Base-by-base conservation (phyloP, 2,797 vertebrate species). In the Urophycis tenuis region DNA sequence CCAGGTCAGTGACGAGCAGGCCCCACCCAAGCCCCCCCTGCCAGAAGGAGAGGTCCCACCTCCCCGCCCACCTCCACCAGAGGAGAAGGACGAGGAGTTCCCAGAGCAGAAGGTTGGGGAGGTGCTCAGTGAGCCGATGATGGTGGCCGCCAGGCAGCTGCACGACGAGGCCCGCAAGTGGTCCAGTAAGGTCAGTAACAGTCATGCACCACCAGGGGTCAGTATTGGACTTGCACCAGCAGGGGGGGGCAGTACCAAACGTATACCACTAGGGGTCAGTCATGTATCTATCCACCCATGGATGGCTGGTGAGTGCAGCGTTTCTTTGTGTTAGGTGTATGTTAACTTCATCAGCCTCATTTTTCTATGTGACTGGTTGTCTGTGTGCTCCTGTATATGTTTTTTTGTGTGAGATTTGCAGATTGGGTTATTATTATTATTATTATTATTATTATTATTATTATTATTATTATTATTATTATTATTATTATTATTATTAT, bases 61-160 rank as follows among this genome's bases (percentile, higher is more conserved):
- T 0, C 97, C 97, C 15, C 94, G 97, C 17, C 97, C 97, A 5
- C 97, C 97, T 15, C 97, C 97, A 1, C 97, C 97, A 2, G 97
- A 99, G 77, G 97, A 99, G 86, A 98, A 97, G 88, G 97, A 99
- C 45, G 97, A 99, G 78, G 97, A 99, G 84, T 99, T 99, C 90
- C 97, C 97, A 0, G 97, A 99, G 88, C 95, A 95, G 93, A 97
- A 96, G 85, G 96, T 91, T 0, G 97, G 97, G 19, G 97, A 99
- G 93, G 95, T 95, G 85, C 94, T 99, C 77, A 98, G 98, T 36
- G 96, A 99, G 89, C 96, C 96, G 75, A 99, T 99, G 95, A 99
- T 99, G 96, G 97, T 98, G 91, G 97, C 97, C 7, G 97, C 97
- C 79, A 93, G 96, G 82, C 97, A 99, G 87, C 90, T 99, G 77